Percentiles rank a stretch among this genome's conserved stretches.
Evolutionary conservation across 2,888 invertebrate species (phyloP).

Genomic region (Gymnosoma rotundatum): DNA sequence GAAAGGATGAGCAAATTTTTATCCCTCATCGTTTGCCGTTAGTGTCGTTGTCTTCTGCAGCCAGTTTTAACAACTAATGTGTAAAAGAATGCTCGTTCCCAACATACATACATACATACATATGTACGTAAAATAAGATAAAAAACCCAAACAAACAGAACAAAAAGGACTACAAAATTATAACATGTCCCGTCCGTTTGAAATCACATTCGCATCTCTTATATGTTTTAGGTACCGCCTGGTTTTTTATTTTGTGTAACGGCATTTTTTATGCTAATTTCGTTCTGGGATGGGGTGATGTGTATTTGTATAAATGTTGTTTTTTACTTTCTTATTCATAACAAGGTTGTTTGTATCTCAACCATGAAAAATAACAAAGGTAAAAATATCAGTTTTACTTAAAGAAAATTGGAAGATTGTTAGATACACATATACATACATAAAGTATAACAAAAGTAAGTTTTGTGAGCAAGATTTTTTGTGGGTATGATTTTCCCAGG

Average conservation of each 20-base stretch:
- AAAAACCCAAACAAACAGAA: constrained; percentile 51
- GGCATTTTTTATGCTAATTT: constrained; percentile 82
- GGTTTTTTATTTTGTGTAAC: constrained; percentile 76
- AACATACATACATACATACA: constrained; percentile 16
- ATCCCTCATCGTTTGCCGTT: constrained; percentile 70
- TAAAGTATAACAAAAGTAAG: constrained; percentile 65
- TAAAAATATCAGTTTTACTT: constrained; percentile 65
- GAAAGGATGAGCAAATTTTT: constrained; percentile 59
- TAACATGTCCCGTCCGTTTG: constrained; percentile 72
- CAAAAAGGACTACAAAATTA: constrained; percentile 70
- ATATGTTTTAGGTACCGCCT: constrained; percentile 73
- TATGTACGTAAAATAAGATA: constrained; percentile 49
- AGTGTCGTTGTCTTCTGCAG: constrained; percentile 44
- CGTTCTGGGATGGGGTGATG: constrained; percentile 71
- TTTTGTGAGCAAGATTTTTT: constrained; percentile 58
- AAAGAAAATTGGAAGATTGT: constrained; percentile 36
- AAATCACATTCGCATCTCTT: constrained; percentile 67
- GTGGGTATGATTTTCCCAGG: constrained; percentile 82
- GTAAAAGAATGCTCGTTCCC: neutral
- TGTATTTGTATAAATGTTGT: constrained; percentile 38
- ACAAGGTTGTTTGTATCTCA: constrained; percentile 32
- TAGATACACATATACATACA: constrained; percentile 50
- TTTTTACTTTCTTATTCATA: constrained; percentile 15
- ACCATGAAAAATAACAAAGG: constrained; percentile 64
- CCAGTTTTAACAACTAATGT: constrained; percentile 33